Percentiles rank a stretch among this genome's conserved stretches.
These are phyloP conservation scores for Scyliorhinus canicula DNA, from an alignment of 2,797 vertebrate genomes.

Conservation along the genomic window DNA sequence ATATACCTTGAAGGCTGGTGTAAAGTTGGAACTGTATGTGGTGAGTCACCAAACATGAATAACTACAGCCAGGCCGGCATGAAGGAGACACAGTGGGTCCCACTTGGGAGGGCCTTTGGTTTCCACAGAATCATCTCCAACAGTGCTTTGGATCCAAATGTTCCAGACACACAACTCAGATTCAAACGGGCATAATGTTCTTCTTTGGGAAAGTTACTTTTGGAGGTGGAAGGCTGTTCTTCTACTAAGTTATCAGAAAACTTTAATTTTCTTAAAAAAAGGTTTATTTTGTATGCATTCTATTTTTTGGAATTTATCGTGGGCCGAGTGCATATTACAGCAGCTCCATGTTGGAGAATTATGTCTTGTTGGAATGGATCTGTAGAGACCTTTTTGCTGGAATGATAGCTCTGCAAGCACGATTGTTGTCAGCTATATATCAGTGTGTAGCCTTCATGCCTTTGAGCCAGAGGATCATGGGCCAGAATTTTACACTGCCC, in stretches of 20 bases:
- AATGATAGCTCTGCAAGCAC: background rate
- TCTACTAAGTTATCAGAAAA: background rate
- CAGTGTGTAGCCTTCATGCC: background rate
- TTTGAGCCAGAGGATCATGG: too few species aligned
- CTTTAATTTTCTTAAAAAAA: background rate
- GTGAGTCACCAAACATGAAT: background rate
- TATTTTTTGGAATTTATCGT: background rate
- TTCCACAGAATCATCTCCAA: background rate
- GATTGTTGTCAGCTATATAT: background rate
- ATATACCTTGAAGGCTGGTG: too few species aligned
- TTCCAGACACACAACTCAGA: background rate
- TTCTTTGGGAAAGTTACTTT: background rate
- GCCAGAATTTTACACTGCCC: too few species aligned
- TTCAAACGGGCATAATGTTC: background rate
- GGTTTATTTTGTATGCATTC: background rate
- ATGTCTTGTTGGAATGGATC: background rate
- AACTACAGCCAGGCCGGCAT: background rate
- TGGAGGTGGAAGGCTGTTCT: background rate
- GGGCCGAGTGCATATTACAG: background rate
- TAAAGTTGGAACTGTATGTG: background rate
- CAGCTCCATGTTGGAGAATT: background rate
- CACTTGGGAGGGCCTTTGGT: background rate
- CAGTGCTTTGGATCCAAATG: background rate
- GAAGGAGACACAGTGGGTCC: background rate
- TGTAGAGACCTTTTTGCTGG: background rate